A percentile compares a stretch with the other conserved stretches of the same genome.
These are phyloP conservation scores for Branchellion lobata DNA, from an alignment of 2,888 invertebrate species.

Conservation along the genomic window DNA sequence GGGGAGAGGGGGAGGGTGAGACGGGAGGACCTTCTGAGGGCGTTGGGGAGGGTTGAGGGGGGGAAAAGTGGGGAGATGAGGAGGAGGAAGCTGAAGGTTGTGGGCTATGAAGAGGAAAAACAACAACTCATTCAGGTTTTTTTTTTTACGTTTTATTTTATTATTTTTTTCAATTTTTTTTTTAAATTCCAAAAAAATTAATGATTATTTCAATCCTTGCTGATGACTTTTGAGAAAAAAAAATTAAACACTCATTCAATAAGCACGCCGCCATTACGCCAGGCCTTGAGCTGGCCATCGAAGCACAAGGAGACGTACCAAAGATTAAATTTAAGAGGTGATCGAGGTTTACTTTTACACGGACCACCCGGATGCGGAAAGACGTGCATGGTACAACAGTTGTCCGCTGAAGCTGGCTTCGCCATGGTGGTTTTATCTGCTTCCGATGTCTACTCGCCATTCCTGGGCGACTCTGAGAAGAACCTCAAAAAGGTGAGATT, in stretches of 20 bases:
- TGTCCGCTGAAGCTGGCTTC: constrained; percentile 90
- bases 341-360: constrained; percentile 22
- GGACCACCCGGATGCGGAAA: constrained; percentile 64
- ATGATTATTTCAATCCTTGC: not conserved
- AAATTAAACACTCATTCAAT: not conserved
- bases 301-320: constrained; percentile 5
- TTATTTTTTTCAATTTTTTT: not conserved
- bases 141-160: not conserved
- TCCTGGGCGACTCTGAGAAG: constrained; percentile 70
- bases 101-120: not conserved
- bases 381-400: constrained; percentile 94
- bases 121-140: not conserved
- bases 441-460: constrained; percentile 64
- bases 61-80: not conserved
- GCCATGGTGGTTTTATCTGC: constrained; percentile 1
- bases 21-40: not conserved
- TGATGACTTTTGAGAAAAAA: too few relatives aligned
- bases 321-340: constrained; percentile 1
- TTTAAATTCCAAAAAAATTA: not conserved
- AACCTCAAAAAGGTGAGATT: constrained; percentile 64
- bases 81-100: not conserved
- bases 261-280: not conserved
- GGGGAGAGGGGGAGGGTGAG: not conserved
- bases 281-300: not conserved
- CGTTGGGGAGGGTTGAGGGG: not conserved